phyloP scores from a whole-genome alignment of 2,888 invertebrate species.

The Xestia ashworthii region DNA sequence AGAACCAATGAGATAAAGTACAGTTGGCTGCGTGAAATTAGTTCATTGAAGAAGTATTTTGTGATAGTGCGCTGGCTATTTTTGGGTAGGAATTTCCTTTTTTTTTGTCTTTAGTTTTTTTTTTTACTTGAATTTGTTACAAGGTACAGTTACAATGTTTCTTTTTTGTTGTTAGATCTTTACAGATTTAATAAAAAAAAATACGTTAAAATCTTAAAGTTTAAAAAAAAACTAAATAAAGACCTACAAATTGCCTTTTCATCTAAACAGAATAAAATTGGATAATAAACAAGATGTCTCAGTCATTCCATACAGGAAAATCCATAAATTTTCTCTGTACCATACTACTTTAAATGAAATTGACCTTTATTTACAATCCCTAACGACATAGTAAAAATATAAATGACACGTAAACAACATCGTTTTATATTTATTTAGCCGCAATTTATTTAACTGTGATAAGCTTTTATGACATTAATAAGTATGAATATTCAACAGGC shows the following conservation, averaged over 20 bases:
- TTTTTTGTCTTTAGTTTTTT: too few relatives aligned
- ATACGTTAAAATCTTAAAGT: too few relatives aligned
- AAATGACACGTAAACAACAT: conserved; percentile 47
- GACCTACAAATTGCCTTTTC: too few relatives aligned
- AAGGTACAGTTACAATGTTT: not conserved
- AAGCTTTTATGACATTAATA: conserved; percentile 53
- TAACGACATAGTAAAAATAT: conserved; percentile 36
- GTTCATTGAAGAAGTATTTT: conserved; percentile 58
- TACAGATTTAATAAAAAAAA: too few relatives aligned
- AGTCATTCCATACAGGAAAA: not conserved
- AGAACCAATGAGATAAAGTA: conserved; percentile 64
- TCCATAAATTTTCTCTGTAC: not conserved
- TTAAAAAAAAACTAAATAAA: not conserved
- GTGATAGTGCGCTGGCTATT: not conserved
- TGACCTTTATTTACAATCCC: conserved; percentile 25
- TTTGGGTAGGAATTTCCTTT: not conserved
- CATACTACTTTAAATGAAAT: conserved; percentile 5
- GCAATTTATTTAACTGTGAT: conserved; percentile 52
- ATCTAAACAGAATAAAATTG: too few relatives aligned
- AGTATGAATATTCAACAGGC: conserved; percentile 69
- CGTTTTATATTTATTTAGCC: conserved; percentile 54
- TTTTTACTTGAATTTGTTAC: too few relatives aligned
- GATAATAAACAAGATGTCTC: too few relatives aligned
- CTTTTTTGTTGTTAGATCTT: too few relatives aligned
- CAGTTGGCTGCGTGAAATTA: conserved; percentile 57